A percentile compares a stretch with the other conserved stretches of the same genome.
These are phyloP conservation scores for Chloroclystis v-ata DNA, from an alignment of 2,888 invertebrate genomes.

Conservation along the genomic window DNA sequence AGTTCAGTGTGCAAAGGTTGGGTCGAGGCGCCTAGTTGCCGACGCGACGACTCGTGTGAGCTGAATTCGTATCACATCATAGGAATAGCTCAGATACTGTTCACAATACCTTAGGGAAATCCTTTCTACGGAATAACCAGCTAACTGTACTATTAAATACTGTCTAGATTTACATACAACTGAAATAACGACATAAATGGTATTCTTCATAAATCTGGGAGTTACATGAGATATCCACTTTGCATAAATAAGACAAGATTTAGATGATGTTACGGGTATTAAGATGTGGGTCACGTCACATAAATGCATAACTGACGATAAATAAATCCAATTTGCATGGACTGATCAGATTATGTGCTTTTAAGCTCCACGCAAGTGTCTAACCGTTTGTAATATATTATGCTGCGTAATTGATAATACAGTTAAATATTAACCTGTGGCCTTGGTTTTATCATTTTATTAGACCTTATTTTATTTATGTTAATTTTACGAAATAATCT, in stretches of 20 bases:
- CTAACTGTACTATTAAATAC: constrained; percentile 50
- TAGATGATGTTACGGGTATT: constrained; percentile 13
- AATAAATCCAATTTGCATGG: constrained; percentile 7
- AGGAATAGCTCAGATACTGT: constrained; percentile 68
- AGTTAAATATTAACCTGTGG: no score
- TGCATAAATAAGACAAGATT: constrained; percentile 29
- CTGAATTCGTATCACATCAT: constrained; percentile 70
- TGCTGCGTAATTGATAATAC: no score
- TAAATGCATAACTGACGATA: constrained; percentile 13
- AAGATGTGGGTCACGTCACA: constrained; percentile 13
- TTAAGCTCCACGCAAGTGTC: background rate
- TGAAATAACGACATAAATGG: constrained; percentile 47
- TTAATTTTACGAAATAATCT: no score
- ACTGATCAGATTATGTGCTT: constrained; percentile 1
- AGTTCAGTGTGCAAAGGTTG: constrained; percentile 21
- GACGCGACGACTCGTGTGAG: constrained; percentile 56
- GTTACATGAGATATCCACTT: constrained; percentile 18
- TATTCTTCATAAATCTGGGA: constrained; percentile 31
- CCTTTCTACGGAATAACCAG: constrained; percentile 57
- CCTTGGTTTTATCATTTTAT: background rate
- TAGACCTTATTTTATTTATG: no score
- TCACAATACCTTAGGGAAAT: constrained; percentile 67
- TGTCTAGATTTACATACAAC: constrained; percentile 53
- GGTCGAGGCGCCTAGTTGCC: constrained; percentile 8
- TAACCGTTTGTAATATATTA: background rate